Conservation (phyloP, 2,797 vertebrate species). For the Eurystomus glaucurus region DNA sequence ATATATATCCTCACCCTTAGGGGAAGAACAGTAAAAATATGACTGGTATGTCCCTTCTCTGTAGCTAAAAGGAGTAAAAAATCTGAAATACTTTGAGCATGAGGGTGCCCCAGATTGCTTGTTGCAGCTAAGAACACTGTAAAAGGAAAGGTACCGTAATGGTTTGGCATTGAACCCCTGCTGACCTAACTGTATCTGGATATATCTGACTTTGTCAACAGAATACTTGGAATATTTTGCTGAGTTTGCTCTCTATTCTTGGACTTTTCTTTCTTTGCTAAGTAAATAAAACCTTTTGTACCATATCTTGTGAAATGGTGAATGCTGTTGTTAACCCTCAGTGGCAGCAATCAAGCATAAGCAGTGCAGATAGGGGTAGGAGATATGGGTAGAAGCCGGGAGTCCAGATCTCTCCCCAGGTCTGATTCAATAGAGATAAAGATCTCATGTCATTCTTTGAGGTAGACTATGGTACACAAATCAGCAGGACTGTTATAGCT, state of each 20-base stretch:
- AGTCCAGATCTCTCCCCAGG: not conserved
- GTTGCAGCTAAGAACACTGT: conserved; percentile 36
- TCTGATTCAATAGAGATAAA: not conserved
- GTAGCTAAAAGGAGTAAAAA: not conserved
- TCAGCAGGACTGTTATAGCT: not conserved
- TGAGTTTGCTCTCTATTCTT: conserved; percentile 71
- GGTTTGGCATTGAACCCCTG: conserved; percentile 63
- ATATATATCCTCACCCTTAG: not conserved
- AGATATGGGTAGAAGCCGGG: not conserved
- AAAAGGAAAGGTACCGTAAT: conserved; percentile 49
- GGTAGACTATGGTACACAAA: not conserved
- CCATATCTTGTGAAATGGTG: conserved; percentile 57
- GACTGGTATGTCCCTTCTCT: not conserved
- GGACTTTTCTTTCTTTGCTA: conserved; percentile 59
- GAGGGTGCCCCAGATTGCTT: conserved; percentile 33
- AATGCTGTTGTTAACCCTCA: conserved; percentile 59
- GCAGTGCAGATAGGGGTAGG: not conserved
- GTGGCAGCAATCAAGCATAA: not conserved
- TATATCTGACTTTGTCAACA: conserved; percentile 70
- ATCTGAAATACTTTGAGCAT: conserved; percentile 1
- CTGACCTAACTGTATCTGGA: conserved; percentile 65
- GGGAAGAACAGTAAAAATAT: conserved; percentile 17
- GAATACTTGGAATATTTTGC: conserved; percentile 74
- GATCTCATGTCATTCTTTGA: not conserved
- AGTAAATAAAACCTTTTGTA: conserved; percentile 67